Conservation (phyloP, 2,888 invertebrate genomes). For the Gonocerus acuteangulatus region DNA sequence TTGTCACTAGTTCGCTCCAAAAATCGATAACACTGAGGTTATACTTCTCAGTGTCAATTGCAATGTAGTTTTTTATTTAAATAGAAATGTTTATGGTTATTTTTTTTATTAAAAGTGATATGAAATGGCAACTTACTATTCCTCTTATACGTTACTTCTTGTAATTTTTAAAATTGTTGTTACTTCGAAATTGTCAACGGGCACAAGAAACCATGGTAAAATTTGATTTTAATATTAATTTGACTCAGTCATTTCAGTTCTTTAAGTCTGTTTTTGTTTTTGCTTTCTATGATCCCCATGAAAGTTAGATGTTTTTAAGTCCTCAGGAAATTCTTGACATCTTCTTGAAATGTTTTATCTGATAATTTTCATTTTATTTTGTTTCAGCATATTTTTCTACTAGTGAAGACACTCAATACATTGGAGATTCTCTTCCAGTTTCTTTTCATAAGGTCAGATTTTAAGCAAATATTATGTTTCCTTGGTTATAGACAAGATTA, state of each 20-base stretch:
- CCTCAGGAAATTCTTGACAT: no score
- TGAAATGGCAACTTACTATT: slow-evolving; percentile 6
- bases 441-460: slow-evolving; percentile 50
- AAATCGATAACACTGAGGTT: slow-evolving; percentile 19
- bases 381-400: slow-evolving; percentile 62
- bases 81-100: neutral
- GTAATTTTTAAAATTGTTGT: slow-evolving; percentile 59
- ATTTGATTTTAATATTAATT: slow-evolving; percentile 41
- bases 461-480: no score
- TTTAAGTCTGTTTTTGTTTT: neutral
- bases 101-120: neutral
- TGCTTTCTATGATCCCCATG: no score
- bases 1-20: slow-evolving; percentile 10
- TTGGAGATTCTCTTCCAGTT: slow-evolving; percentile 55
- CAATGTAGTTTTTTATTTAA: neutral
- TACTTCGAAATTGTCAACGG: slow-evolving; percentile 61
- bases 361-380: neutral
- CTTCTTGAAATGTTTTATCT: no score
- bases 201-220: slow-evolving; percentile 68
- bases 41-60: neutral
- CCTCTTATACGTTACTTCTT: slow-evolving; percentile 56
- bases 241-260: slow-evolving; percentile 27
- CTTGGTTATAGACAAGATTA: no score
- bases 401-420: slow-evolving; percentile 60
- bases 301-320: no score